phyloP scores from a whole-genome alignment of 1,140 invertebrate genomes.

The Bombus pascuorum region DNA sequence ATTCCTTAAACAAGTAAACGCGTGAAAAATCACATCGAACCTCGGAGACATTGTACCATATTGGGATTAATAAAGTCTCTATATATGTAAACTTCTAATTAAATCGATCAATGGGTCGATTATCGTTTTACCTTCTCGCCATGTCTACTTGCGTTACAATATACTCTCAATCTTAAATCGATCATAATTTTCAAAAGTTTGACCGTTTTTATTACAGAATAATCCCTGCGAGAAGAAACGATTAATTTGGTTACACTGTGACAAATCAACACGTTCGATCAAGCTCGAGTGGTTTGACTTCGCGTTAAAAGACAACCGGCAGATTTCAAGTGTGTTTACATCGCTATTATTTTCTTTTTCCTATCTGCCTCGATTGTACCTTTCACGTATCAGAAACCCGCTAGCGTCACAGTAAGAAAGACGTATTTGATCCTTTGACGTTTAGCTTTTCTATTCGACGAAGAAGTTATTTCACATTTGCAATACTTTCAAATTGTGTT shows the following conservation, averaged over 20 bases:
- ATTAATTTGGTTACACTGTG: background rate
- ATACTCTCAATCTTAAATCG: background rate
- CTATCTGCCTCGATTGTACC: background rate
- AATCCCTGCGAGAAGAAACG: no score
- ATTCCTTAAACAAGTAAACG: no score
- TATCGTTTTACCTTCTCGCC: conserved; percentile 36
- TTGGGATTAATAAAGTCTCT: no score
- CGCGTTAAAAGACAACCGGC: background rate
- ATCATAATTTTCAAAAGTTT: background rate
- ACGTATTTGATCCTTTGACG: background rate
- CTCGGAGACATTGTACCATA: background rate
- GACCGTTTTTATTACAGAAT: background rate
- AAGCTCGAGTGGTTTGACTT: no score
- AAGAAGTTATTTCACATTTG: background rate
- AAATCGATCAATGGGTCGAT: conserved; percentile 11
- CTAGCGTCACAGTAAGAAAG: background rate
- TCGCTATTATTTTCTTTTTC: background rate
- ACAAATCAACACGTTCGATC: background rate
- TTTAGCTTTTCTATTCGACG: background rate
- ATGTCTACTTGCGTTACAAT: background rate
- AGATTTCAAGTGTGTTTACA: conserved; percentile 24
- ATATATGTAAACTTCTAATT: background rate
- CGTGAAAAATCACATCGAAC: no score
- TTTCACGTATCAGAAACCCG: background rate
- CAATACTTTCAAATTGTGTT: background rate